These are phyloP conservation scores for Philypnodon macrostomus DNA, from an alignment of 2,797 vertebrate genomes.

Conservation along the genomic window DNA sequence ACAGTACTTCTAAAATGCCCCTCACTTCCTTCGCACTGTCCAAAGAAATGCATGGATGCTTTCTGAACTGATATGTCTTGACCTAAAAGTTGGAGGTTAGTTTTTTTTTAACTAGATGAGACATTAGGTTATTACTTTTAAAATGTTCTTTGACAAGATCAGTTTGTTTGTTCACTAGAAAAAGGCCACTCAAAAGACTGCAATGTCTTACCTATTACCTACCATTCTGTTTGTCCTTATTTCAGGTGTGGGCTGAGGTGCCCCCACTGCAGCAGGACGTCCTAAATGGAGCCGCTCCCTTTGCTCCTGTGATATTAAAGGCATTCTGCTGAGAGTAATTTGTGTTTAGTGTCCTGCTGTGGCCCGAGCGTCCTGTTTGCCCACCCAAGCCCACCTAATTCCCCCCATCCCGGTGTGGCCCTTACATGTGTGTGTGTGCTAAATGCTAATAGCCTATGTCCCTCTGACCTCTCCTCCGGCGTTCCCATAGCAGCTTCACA, in stretches of 20 bases:
- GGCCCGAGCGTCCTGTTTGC: constrained; percentile 63
- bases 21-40: too few relatives aligned
- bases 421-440: constrained; percentile 27
- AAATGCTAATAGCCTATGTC: constrained; percentile 56
- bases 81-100: too few relatives aligned
- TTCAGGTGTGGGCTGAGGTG: constrained; percentile 50
- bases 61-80: too few relatives aligned
- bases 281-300: constrained; percentile 28
- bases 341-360: constrained; percentile 68
- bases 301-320: constrained; percentile 49
- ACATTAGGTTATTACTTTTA: too few relatives aligned
- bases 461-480: constrained; percentile 74
- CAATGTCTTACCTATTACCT: too few relatives aligned
- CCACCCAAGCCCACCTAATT: constrained; percentile 67
- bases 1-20: too few relatives aligned
- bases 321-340: constrained; percentile 64
- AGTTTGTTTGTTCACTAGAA: too few relatives aligned
- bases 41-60: too few relatives aligned
- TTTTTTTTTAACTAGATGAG: too few relatives aligned
- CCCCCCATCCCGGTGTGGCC: constrained; percentile 32
- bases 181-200: too few relatives aligned
- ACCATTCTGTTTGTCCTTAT: not conserved
- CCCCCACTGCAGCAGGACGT: constrained; percentile 36
- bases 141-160: too few relatives aligned
- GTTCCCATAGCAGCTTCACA: constrained; percentile 68